A percentile compares a stretch with the other conserved stretches of the same genome.
Evolutionary conservation across 2,888 invertebrate genomes (phyloP).

Genomic region (Lithophane semibrunnea): DNA sequence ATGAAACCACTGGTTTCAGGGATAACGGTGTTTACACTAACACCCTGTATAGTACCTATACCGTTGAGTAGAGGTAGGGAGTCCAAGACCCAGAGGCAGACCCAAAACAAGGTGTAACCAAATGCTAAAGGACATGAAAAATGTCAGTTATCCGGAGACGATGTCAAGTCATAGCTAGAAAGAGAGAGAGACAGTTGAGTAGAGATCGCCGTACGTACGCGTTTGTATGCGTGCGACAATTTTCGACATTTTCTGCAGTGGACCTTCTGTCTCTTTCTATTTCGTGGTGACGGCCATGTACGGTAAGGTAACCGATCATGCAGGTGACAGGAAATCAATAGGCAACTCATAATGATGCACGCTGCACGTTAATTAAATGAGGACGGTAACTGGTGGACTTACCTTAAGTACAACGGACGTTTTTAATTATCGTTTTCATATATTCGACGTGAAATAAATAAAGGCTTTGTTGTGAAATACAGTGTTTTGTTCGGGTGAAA

Average conservation of each 20-base stretch:
- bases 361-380: conserved; percentile 58
- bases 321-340: conserved; percentile 71
- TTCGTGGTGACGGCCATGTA: background rate
- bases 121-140: too few relatives aligned
- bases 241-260: background rate
- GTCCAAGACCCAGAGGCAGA: too few relatives aligned
- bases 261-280: background rate
- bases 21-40: too few relatives aligned
- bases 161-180: too few relatives aligned
- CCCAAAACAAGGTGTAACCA: too few relatives aligned
- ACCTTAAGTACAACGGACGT: conserved; percentile 17
- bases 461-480: background rate
- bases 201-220: too few relatives aligned
- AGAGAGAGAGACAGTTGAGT: too few relatives aligned
- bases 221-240: too few relatives aligned
- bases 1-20: too few relatives aligned
- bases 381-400: conserved; percentile 50
- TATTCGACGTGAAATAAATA: conserved; percentile 24
- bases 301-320: conserved; percentile 64
- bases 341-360: conserved; percentile 51
- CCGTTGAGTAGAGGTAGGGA: too few relatives aligned
- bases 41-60: too few relatives aligned
- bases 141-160: too few relatives aligned
- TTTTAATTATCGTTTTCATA: conserved; percentile 48
- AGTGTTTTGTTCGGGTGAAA: conserved; percentile 5